Percentiles rank a stretch among this genome's conserved stretches.
phyloP scores from a whole-genome alignment of 2,888 invertebrate genomes.

The Hymenopus coronatus region DNA sequence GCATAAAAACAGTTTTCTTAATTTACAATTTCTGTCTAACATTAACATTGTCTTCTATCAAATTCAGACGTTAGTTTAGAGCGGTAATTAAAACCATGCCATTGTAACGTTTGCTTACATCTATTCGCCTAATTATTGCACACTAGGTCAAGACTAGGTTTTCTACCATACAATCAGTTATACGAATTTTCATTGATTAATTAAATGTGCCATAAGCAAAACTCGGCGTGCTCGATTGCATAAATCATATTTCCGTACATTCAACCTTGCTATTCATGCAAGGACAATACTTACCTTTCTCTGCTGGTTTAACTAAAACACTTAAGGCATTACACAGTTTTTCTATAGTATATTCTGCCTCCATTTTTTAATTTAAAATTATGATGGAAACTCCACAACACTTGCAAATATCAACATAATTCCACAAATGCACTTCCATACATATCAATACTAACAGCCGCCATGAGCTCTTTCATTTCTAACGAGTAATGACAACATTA shows the following conservation, averaged over 20 bases:
- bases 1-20: no score
- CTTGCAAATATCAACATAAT: not conserved
- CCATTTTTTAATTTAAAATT: not conserved
- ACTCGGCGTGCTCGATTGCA: not conserved
- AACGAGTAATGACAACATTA: not conserved
- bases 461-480: not conserved
- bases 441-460: not conserved
- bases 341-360: not conserved
- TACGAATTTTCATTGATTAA: no score
- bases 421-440: not conserved
- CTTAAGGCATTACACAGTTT: constrained; percentile 29
- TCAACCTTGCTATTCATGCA: not conserved
- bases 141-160: no score
- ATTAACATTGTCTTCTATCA: no score
- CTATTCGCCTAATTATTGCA: no score
- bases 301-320: constrained; percentile 32
- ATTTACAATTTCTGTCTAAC: no score
- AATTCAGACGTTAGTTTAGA: no score
- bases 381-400: not conserved
- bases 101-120: no score
- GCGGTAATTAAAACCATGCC: no score
- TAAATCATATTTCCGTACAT: not conserved
- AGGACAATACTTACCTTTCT: constrained; percentile 28
- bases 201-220: not conserved
- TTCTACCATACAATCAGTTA: no score